Evolutionary conservation across 2,113 vertebrate genomes (phyloP), one percentile per base, ranked within the genome.

Genomic region (Amphiprion ocellaris): DNA sequence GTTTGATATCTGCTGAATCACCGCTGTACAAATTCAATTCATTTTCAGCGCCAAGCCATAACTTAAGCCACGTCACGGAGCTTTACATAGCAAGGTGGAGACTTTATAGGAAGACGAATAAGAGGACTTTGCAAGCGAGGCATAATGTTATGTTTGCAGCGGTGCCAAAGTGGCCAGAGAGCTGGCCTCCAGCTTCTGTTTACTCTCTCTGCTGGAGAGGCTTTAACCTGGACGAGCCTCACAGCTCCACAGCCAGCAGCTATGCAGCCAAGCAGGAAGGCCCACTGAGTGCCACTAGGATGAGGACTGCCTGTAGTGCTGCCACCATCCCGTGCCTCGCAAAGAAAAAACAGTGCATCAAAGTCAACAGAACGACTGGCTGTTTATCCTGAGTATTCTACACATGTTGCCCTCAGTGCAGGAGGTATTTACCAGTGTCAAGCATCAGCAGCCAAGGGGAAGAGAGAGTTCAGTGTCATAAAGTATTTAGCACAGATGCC

Each of bases 101-200:
- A 2, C 33, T 37, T 10, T 37, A 10, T 10, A 37, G 7, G 7
- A 7, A 37, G 67, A 77, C 66, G 65, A 79, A 81, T 53, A 58
- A 79, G 30, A 72, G 50, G 41, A 60, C 59, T 49, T 26, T 5
- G 24, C 76, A 64, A 26, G 23, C 50, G 49, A 71, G 26, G 55
- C 49, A 47, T 74, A 63, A 66, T 66, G 39, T 76, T 81, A 16
- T 70, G 49, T 56, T 68, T 83, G 77, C 52, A 64, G 12, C 7
- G n/a, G 14, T 55, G 75, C 75, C 82, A 87, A 23, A 64, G 55
- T 44, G 49, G 23, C 33, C 24, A 52, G 47, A 46, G 78, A 82
- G 61, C 52, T 49, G 28, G 24, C 82, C 64, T 59, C 19, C 33
- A 72, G 21, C 53, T 71, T 50, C 23, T 77, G 67, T 85, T 81